Conservation (phyloP, 2,797 vertebrate species). For the Chrosomus eos region DNA sequence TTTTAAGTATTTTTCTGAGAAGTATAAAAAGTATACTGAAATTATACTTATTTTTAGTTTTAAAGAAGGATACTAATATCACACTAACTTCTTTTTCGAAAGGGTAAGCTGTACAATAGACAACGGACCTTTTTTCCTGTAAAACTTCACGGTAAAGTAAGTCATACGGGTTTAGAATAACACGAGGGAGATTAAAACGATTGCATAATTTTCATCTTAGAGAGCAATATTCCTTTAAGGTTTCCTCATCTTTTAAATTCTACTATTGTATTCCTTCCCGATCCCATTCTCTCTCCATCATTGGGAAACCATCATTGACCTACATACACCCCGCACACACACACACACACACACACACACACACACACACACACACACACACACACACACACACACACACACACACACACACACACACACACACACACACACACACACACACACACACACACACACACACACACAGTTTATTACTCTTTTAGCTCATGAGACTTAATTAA, state of each 20-base stretch:
- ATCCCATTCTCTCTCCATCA: slow-evolving; percentile 3
- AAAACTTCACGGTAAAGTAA: neutral
- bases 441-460: neutral
- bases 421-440: neutral
- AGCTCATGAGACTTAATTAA: slow-evolving; percentile 11
- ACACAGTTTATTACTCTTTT: neutral
- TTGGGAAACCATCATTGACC: slow-evolving; percentile 38
- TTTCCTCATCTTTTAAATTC: neutral
- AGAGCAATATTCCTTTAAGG: slow-evolving; percentile 3
- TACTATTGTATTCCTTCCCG: neutral
- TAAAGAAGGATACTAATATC: too few relatives aligned
- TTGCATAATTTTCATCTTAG: neutral
- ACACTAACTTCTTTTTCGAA: too few relatives aligned
- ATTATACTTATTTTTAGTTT: too few relatives aligned
- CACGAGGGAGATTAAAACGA: neutral
- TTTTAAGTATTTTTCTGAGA: too few relatives aligned
- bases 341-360: neutral
- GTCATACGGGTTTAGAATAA: neutral
- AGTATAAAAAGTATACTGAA: too few relatives aligned
- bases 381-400: neutral
- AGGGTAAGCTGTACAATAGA: neutral
- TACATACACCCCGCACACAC: slow-evolving; percentile 12
- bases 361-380: neutral
- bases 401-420: neutral
- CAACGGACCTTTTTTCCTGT: neutral